Evolutionary conservation across 2,113 vertebrate genomes (phyloP).

Genomic region (Potamarius usumacintae): DNA sequence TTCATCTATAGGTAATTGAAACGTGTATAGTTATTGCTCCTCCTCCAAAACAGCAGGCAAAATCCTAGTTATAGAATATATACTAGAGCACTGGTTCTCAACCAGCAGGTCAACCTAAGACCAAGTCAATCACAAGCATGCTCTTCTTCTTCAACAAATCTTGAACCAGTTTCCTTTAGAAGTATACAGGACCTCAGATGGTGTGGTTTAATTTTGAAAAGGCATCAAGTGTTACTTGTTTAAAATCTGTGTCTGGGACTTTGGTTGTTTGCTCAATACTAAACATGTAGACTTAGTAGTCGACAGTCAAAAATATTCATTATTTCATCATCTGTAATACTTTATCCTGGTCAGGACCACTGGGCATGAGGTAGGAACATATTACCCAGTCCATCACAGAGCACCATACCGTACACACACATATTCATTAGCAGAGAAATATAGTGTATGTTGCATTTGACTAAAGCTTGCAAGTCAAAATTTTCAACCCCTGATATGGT

Average conservation of each 20-base stretch:
- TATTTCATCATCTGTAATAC: neutral
- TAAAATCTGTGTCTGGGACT: neutral
- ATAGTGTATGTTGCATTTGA: neutral
- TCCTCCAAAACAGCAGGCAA: neutral
- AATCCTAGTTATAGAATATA: neutral
- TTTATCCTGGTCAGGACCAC: neutral
- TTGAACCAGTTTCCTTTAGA: neutral
- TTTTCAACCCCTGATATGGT: neutral
- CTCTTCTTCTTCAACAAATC: neutral
- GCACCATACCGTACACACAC: neutral
- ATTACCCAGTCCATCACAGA: neutral
- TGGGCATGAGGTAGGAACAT: neutral
- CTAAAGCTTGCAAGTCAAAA: neutral
- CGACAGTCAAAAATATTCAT: neutral
- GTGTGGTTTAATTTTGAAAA: neutral
- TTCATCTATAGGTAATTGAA: slow-evolving; percentile 77
- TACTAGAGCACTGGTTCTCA: neutral
- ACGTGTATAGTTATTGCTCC: neutral
- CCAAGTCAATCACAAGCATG: neutral
- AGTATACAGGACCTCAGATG: neutral
- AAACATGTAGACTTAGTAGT: neutral
- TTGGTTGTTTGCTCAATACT: neutral
- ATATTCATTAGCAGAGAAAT: neutral
- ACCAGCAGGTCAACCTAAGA: neutral
- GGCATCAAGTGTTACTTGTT: neutral